A percentile compares a stretch with the other conserved stretches of the same genome.
These are phyloP conservation scores for Elegia similella DNA, from an alignment of 2,888 invertebrate genomes.

Conservation along the genomic window DNA sequence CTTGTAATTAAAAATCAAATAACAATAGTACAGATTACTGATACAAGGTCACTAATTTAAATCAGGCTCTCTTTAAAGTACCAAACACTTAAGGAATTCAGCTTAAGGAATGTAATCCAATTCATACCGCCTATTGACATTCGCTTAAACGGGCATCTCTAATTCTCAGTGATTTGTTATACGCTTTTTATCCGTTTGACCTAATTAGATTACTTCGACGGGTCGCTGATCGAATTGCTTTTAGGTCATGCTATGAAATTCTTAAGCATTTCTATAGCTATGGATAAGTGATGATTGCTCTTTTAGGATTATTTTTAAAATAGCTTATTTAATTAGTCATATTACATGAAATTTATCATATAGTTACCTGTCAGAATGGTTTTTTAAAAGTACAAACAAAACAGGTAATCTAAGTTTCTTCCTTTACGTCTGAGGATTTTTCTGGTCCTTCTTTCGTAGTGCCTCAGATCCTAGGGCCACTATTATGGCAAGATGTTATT, in stretches of 20 bases:
- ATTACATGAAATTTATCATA: too few species aligned
- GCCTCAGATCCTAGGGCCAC: too few species aligned
- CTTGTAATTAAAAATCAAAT: too few species aligned
- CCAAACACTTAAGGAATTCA: not conserved
- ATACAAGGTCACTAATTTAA: not conserved
- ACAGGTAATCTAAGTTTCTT: too few species aligned
- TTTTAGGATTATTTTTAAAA: too few species aligned
- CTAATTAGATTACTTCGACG: conserved; percentile 15
- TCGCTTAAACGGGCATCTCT: conserved; percentile 12
- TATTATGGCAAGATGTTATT: too few species aligned
- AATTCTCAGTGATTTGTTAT: conserved; percentile 14
- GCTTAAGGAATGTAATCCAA: not conserved
- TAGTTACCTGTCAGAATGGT: too few species aligned
- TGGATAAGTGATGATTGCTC: not conserved
- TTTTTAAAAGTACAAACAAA: too few species aligned
- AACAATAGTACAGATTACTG: too few species aligned
- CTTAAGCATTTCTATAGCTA: not conserved
- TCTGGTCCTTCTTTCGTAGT: too few species aligned
- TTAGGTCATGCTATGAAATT: conserved; percentile 2
- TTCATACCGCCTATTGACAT: conserved; percentile 1
- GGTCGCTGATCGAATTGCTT: conserved; percentile 1
- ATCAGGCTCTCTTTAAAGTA: not conserved
- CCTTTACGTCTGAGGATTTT: too few species aligned
- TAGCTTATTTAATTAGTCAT: too few species aligned
- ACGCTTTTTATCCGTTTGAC: conserved; percentile 15